Base-by-base conservation (phyloP, 2,113 vertebrate genomes). In the Raphicerus campestris region DNA sequence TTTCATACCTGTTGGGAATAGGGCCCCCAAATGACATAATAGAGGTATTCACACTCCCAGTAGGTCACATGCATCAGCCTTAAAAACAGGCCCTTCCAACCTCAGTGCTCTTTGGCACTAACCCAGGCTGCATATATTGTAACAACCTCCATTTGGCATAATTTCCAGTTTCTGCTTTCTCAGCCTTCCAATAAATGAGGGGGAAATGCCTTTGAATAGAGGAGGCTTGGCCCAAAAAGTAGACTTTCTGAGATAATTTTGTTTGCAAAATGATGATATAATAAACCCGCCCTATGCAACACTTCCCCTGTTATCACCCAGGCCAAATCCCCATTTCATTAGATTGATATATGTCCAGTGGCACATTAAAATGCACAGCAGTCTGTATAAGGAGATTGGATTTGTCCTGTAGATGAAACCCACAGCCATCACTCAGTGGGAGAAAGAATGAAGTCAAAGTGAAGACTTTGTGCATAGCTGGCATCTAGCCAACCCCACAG, bases 231-330 rank as follows among this genome's bases (percentile, higher is more conserved):
- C 97, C 82, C 49, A n/a, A 93, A 90, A 97, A 17, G 84, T 93
- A 39, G 58, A 53, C 3, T 20, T 47, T 88, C 82, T n/a, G 60
- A 87, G 95, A 95, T 92, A 49, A 93, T 95, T 98, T 89, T 95
- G 95, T 98, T 98, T 98, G 78, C 91, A 88, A 95, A 98, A 87
- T 13, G 61, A 91, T 82, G 94, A 94, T 61, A 93, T 94, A 97
- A 89, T 98, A 96, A 98, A 87, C 95, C 87, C 63, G 51, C 63
- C 97, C 78, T 60, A 55, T 80, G n/a, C 89, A 96, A 89, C 85
- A 77, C 75, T 81, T 49, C 58, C 83, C 30, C 8, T 32, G 91
- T 83, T 86, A 81, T 10, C 11, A 0, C 78, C 16, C n/a, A 45
- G 70, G 63, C 61, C 89, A 93, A 73, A 53, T 42, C 91, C 58